These are phyloP conservation scores for Sanderia malayensis DNA, from an alignment of 30 jellyfish, hydroid and myxozoan genomes.

Conservation along the genomic window DNA sequence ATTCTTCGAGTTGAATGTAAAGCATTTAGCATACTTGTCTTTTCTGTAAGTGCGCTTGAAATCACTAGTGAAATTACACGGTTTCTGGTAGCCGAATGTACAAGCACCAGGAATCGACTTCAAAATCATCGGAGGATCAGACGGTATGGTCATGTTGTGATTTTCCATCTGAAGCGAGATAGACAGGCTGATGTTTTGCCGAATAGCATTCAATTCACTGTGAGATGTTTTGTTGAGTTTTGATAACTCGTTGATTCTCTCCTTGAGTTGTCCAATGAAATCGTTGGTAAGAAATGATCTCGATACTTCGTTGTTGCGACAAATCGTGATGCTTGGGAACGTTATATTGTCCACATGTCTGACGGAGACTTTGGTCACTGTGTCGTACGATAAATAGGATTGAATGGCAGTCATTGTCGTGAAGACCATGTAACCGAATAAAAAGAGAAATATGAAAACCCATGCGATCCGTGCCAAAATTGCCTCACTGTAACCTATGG, in stretches of 20 bases:
- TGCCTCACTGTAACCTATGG: slow-evolving; percentile 2
- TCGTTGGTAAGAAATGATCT: slow-evolving; percentile 16
- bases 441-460: neutral
- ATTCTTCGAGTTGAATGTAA: slow-evolving; percentile 15
- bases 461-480: neutral
- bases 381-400: slow-evolving; percentile 24
- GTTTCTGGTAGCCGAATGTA: neutral
- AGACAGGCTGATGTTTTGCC: neutral
- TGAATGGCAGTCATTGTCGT: neutral
- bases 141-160: slow-evolving; percentile 14
- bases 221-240: neutral
- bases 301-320: slow-evolving; percentile 26
- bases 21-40: neutral
- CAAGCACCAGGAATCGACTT: slow-evolving; percentile 9
- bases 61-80: slow-evolving; percentile 27
- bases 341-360: neutral
- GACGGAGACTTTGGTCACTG: slow-evolving; percentile 9
- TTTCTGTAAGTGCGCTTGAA: slow-evolving; percentile 23
- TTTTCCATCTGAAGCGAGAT: slow-evolving; percentile 28
- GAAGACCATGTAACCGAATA: slow-evolving; percentile 4
- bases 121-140: slow-evolving; percentile 33
- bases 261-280: neutral
- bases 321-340: slow-evolving; percentile 53
- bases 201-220: neutral
- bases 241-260: neutral